phyloP scores from a whole-genome alignment of 2,888 invertebrate genomes.

The Aelia acuminata region DNA sequence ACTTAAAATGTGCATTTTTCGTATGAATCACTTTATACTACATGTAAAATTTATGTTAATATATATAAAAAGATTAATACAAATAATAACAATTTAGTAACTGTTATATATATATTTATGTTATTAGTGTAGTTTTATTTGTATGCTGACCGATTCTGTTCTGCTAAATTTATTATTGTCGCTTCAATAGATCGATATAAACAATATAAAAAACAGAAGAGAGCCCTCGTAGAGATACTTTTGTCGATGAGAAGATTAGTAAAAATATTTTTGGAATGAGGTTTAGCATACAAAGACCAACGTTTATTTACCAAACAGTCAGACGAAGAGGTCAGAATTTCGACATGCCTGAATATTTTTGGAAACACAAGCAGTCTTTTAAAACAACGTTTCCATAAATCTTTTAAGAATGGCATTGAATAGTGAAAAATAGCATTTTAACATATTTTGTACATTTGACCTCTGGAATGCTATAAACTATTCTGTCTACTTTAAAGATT shows the following conservation, averaged over 20 bases:
- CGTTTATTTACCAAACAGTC: background rate
- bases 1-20: no score
- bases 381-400: background rate
- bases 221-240: background rate
- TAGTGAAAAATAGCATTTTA: background rate
- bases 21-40: no score
- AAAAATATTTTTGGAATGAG: background rate
- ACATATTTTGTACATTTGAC: background rate
- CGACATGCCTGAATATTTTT: background rate
- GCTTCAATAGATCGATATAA: background rate
- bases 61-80: no score
- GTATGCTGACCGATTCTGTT: background rate
- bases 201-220: background rate
- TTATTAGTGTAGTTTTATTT: background rate
- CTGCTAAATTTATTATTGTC: background rate
- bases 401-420: background rate
- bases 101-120: no score
- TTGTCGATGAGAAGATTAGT: background rate
- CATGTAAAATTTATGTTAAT: no score
- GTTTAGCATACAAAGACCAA: background rate
- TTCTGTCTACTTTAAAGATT: background rate
- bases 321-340: background rate
- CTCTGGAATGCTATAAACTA: background rate
- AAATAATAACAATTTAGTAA: no score
- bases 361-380: background rate